A percentile compares a stretch with the other conserved stretches of the same genome.
Conservation (phyloP, 37 sponge, comb jelly and placozoan genomes). For the Eunapius fragilis region DNA sequence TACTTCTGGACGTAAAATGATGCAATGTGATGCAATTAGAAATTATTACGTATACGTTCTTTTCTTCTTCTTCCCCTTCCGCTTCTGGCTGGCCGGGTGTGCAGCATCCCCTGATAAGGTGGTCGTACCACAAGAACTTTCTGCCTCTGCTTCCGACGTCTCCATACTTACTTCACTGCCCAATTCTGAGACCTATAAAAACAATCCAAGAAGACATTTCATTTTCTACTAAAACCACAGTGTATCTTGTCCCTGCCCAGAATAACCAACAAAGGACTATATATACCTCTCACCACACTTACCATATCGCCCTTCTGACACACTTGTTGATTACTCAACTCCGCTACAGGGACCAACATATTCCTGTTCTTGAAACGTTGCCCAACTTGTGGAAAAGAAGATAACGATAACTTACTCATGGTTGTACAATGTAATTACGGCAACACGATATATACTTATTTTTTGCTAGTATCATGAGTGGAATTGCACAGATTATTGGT, state of each 20-base stretch:
- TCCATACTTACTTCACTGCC: not conserved
- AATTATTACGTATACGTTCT: not conserved
- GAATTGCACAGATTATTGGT: too few relatives aligned
- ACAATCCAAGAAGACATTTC: too few relatives aligned
- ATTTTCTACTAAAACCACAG: too few relatives aligned
- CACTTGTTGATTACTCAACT: not conserved
- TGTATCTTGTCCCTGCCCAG: too few relatives aligned
- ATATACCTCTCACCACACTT: not conserved
- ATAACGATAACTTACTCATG: too few relatives aligned
- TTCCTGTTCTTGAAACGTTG: constrained; percentile 20
- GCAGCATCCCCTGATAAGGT: not conserved
- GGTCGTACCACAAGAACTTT: too few relatives aligned
- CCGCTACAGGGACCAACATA: constrained; percentile 17
- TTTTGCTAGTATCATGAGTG: too few relatives aligned
- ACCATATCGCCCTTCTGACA: not conserved
- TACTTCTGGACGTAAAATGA: not conserved
- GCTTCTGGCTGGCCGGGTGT: not conserved
- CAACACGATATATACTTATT: too few relatives aligned
- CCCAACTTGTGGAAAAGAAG: constrained; percentile 4
- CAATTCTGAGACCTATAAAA: not conserved
- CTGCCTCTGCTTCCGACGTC: not conserved
- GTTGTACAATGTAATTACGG: too few relatives aligned
- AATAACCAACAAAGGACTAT: too few relatives aligned
- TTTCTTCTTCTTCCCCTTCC: not conserved
- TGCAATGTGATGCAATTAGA: not conserved